Conservation (phyloP, 2,888 invertebrate genomes). For the Ichneumon xanthorius region DNA sequence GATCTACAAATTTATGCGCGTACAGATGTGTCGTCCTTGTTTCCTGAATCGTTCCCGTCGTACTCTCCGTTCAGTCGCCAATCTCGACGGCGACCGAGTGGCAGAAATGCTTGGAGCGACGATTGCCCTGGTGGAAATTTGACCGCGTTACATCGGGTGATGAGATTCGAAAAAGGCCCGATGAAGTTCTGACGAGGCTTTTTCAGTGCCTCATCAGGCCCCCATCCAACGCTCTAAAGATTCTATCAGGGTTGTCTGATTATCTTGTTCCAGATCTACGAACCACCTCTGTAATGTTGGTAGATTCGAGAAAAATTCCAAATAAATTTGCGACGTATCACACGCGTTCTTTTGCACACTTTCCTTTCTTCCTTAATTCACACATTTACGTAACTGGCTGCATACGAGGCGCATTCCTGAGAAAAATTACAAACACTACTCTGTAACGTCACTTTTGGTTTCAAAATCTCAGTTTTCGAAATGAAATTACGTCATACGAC, state of each 20-base stretch:
- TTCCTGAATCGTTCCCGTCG: background rate
- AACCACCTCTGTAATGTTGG: no score
- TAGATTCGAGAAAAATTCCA: no score
- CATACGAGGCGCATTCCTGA: background rate
- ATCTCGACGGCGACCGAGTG: no score
- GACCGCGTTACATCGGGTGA: no score
- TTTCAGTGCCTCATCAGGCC: background rate
- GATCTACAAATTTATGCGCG: slow-evolving; percentile 2
- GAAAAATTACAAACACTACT: background rate
- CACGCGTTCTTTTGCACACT: background rate
- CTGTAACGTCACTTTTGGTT: background rate
- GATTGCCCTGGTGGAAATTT: background rate
- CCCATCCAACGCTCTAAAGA: no score
- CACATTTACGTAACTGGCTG: no score
- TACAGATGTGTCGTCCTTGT: background rate
- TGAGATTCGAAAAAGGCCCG: background rate
- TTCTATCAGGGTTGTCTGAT: no score
- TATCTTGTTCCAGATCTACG: no score
- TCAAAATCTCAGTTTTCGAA: background rate
- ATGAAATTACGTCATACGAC: background rate
- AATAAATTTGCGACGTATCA: background rate
- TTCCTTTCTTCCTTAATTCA: background rate
- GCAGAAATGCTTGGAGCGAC: no score
- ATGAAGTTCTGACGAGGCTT: background rate
- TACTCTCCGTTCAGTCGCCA: background rate